Percentiles rank a stretch among this genome's conserved stretches.
These are phyloP conservation scores for Neosilurus mollespiculum DNA, from an alignment of 2,797 vertebrate species.

Conservation along the genomic window DNA sequence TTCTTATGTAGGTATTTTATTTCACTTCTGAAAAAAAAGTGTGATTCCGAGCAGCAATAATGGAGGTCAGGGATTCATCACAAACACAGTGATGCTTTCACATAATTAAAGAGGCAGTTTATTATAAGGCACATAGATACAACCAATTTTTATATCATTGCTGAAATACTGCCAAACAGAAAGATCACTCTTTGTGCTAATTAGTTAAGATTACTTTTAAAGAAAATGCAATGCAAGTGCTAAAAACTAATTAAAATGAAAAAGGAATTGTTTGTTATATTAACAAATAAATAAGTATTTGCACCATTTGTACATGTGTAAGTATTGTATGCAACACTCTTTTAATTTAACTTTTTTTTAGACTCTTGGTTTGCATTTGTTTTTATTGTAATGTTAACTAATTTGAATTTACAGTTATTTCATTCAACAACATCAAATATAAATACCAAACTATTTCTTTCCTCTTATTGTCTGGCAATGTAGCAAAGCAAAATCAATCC, in stretches of 20 bases:
- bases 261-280: too few species aligned
- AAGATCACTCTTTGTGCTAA: not conserved
- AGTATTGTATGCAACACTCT: too few species aligned
- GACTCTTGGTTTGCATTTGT: too few species aligned
- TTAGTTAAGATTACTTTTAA: too few species aligned
- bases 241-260: too few species aligned
- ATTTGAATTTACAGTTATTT: not conserved
- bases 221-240: too few species aligned
- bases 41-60: constrained; percentile 9
- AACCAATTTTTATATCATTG: not conserved
- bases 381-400: too few species aligned
- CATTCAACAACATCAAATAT: not conserved
- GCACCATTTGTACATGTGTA: too few species aligned
- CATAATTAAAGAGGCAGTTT: not conserved
- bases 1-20: not conserved
- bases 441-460: not conserved
- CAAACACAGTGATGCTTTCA: not conserved
- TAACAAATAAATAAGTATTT: too few species aligned
- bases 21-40: not conserved
- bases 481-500: not conserved
- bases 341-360: too few species aligned
- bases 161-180: not conserved
- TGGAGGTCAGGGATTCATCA: not conserved
- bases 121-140: not conserved
- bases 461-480: not conserved